Conservation (phyloP, 2,113 vertebrate species). For the Ailurus styani region DNA sequence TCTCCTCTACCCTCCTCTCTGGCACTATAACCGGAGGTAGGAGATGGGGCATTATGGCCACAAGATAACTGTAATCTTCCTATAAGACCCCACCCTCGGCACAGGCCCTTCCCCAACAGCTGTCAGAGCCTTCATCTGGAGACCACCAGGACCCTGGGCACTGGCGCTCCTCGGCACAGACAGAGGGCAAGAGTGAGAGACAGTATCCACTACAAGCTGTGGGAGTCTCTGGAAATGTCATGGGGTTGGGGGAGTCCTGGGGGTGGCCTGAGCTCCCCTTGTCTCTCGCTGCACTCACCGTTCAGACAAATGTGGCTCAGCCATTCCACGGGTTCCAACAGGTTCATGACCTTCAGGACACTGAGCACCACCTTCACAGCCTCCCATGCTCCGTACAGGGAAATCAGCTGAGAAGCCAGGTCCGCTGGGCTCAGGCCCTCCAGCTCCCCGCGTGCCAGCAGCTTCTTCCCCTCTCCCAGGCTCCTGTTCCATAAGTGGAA, state of each 20-base stretch:
- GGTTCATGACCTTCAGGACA: not conserved
- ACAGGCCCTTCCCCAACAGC: not conserved
- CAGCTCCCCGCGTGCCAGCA: conserved; percentile 19
- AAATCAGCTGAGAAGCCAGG: not conserved
- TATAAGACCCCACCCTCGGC: not conserved
- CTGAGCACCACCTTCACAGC: not conserved
- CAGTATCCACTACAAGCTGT: not conserved
- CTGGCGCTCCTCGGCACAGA: not conserved
- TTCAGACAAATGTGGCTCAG: conserved; percentile 38
- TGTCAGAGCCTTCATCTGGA: not conserved
- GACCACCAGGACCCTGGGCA: not conserved
- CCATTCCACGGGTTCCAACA: not conserved
- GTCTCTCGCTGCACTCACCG: not conserved
- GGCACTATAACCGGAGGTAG: not conserved
- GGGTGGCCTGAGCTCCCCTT: not conserved
- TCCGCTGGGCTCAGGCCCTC: not conserved
- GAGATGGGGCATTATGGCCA: not conserved
- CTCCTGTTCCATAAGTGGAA: not conserved
- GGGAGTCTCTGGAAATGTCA: not conserved
- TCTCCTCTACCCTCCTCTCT: not conserved
- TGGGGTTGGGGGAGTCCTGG: too few relatives aligned
- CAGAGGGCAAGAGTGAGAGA: not conserved
- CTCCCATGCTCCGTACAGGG: not conserved
- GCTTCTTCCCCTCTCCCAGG: not conserved
- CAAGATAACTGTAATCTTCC: not conserved